Base-by-base conservation (phyloP, 2,888 invertebrate genomes). In the Plagodis dolabraria region DNA sequence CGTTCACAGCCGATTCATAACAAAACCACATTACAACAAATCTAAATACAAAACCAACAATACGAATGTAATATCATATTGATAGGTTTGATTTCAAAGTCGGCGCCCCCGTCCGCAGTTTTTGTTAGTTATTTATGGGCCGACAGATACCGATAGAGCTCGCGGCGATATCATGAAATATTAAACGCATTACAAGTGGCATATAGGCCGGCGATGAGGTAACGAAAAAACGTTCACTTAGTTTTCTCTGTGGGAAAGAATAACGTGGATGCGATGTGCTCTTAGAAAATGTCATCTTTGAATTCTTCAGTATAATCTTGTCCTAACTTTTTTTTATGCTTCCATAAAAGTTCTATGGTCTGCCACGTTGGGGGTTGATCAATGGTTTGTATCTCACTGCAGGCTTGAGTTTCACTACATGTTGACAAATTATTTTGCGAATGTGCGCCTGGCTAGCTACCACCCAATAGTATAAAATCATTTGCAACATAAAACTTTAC, bases 141-240 rank as follows among this genome's bases (percentile, higher is more conserved):
- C 67, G 63, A 70, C 77, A 85, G 92, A 92, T 92, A 92, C 86
- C 86, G 91, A 86, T 87, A 86, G 80, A 82, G 82, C 86, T 76
- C 68, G 76, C 81, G 85, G 88, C 89, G 85, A 85, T 89, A 87
- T 86, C 91, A 89, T 92, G 92, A 92, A 92, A 92, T 92, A 92
- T 92, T 92, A 92, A 92, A 92, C 87, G 87, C 91, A 90, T 92
- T 92, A 91, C 90, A 89, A 92, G 87, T 89, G 88, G 89, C 89
- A 88, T 89, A 89, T 89, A 89, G 88, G 82, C 85, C 80, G 85
- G 80, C 49, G 85, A 90, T 89, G 90, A 89, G 88, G 89, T 87
- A 83, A 87, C 67, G 85, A 90, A 89, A 86, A 90, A 90, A 86
- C 78, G 77, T 79, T 81, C 76, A 74, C 73, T 82, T 83, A 85